Evolutionary conservation across 2,797 vertebrate genomes (phyloP), one percentile per base, ranked within the genome.

Genomic region (Gila robusta): DNA sequence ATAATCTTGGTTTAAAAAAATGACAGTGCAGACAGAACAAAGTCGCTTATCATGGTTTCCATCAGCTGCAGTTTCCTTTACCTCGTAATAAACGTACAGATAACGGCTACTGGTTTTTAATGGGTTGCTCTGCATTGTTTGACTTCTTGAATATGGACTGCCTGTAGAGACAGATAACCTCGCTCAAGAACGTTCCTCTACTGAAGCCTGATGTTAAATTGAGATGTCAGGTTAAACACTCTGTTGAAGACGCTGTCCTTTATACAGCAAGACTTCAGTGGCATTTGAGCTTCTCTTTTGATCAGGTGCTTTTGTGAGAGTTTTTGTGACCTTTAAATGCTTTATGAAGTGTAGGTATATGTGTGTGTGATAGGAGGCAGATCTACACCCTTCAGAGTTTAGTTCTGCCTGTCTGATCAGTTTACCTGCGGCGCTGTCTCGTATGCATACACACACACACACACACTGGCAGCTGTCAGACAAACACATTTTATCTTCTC

Each of bases 241-340:
- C 62, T 6, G 62, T 66, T 32, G 62, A 64, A 64, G 59, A 49
- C 1, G 19, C 49, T 56, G 32, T 77, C 6, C 52, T 82, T 59
- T 82, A 41, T 74, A 64, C 37, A 26, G 69, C 76, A 35, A 32
- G 71, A 14, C 37, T 49, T 74, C 37, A 1, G 3, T 82, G 81
- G n/a, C n/a, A 47, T 73, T 64, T 74, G 19, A 35, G 54, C 3
- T 28, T 41, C 39, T 47, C 28, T 41, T 66, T 44, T 83, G 71
- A 78, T 78, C 76, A 78, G 54, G 21, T 39, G 76, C 35, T n/a
- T 59, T 59, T 39, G 76, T 26, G 54, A 78, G 52, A n/a, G 32
- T 78, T 62, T 59, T 59, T 1, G 35, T 35, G 21, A 37, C 82
- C 82, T 83, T 66, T 83, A 44, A 35, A n/a, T 2, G 6, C 37